Evolutionary conservation across 2,888 invertebrate genomes (phyloP).

Genomic region (Papilio protenor): DNA sequence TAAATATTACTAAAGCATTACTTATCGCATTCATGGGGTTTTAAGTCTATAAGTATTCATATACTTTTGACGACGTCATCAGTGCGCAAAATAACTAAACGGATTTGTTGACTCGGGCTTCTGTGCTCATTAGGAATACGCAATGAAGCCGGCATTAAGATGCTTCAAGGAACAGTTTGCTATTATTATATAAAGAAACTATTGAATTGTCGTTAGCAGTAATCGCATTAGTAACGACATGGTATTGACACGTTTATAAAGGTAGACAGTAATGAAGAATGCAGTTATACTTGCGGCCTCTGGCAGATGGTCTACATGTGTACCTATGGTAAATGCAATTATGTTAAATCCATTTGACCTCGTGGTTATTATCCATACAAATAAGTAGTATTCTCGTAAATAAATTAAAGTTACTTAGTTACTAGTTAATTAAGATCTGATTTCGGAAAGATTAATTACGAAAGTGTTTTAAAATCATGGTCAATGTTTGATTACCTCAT

Average conservation of each 20-base stretch:
- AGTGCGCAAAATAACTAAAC: conserved; percentile 40
- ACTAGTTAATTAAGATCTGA: background rate
- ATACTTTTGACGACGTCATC: conserved; percentile 38
- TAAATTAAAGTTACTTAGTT: too few relatives aligned
- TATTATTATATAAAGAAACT: conserved; percentile 28
- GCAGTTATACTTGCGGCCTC: background rate
- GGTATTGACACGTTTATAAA: background rate
- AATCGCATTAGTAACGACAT: conserved; percentile 20
- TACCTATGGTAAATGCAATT: background rate
- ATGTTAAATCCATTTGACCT: too few relatives aligned
- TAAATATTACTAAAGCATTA: background rate
- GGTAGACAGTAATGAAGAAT: background rate
- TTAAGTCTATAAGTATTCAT: conserved; percentile 31
- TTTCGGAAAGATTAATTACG: background rate
- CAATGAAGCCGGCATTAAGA: conserved; percentile 36
- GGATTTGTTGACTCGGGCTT: conserved; percentile 41
- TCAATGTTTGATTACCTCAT: conserved; percentile 3
- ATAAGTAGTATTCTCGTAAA: too few relatives aligned
- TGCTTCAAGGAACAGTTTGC: conserved; percentile 5
- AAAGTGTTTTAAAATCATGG: conserved; percentile 4
- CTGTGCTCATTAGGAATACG: conserved; percentile 35
- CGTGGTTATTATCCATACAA: too few relatives aligned
- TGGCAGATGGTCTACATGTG: background rate
- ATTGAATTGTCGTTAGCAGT: conserved; percentile 18
- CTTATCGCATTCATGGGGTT: conserved; percentile 36